Evolutionary conservation across 1,140 invertebrate species (phyloP), one percentile per base, ranked within the genome.

Genomic region (Nasonia vitripennis): DNA sequence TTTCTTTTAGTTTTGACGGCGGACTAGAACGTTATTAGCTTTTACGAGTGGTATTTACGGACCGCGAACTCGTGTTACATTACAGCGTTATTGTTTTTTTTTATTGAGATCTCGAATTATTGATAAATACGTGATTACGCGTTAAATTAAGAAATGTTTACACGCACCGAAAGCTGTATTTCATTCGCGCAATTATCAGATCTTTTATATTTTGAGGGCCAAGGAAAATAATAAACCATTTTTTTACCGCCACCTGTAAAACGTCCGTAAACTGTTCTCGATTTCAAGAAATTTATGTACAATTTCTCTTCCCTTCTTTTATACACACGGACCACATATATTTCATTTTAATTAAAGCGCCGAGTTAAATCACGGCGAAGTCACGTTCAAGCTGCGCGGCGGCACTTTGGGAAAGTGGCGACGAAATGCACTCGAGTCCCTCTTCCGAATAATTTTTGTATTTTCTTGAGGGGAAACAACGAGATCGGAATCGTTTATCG

Each of bases 201-300:
- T 6, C 20, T 17, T 20, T n/a, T n/a, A 62, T 27, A 27, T 27
- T 27, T 62, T 20, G 55, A 62, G 55, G 1, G 6, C 27, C 14
- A 6, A 62, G 55, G n/a, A n/a, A 62, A 6, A 62, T 62, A 62
- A 62, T 62, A 62, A 62, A 20, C 17, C 55, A n/a, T 62, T 62
- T 62, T 45, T 62, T 62, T n/a, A 62, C 20, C 0, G 55, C 55
- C 17, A 62, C 55, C 55, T n/a, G 55, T 62, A 62, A 62, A 62
- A n/a, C 3, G 6, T 20, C 1, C 17, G 6, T 62, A 62, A 62
- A 20, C 14, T 75, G 37, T 75, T 37, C 73, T 41, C 17, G 73
- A 75, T 75, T 75, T 75, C 37, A n/a, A 7, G 37, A 75, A 37
- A 75, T 75, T 75, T 75, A 75, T 75, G 73, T 75, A 75, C 34